These are phyloP conservation scores for Synchiropus splendidus DNA, from an alignment of 2,113 vertebrate genomes.

Conservation along the genomic window DNA sequence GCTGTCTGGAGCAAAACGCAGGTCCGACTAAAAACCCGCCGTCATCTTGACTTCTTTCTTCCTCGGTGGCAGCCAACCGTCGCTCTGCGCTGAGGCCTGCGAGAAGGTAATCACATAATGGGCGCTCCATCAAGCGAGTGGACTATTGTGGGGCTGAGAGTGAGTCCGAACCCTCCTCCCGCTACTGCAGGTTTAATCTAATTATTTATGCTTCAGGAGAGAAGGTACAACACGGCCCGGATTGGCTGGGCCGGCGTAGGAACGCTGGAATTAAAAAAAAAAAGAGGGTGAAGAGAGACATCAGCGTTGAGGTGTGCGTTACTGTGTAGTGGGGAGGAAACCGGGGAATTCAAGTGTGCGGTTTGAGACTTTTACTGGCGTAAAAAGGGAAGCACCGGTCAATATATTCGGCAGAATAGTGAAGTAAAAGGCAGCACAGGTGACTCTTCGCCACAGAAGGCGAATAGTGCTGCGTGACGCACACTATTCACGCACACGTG, in stretches of 20 bases:
- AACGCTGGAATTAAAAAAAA: constrained; percentile 6
- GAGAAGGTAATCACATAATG: constrained; percentile 59
- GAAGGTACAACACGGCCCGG: constrained; percentile 54
- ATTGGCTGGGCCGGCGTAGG: constrained; percentile 1
- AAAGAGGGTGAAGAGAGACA: neutral
- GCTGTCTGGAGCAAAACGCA: no score
- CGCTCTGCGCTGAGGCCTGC: constrained; percentile 9
- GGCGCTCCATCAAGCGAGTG: constrained; percentile 62
- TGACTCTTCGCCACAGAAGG: no score
- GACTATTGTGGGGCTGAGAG: constrained; percentile 46
- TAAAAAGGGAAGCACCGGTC: no score
- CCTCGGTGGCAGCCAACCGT: constrained; percentile 1
- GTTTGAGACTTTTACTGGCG: no score
- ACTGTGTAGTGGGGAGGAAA: constrained; percentile 4
- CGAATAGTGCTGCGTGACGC: no score
- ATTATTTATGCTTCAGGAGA: constrained; percentile 70
- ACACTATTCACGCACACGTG: no score
- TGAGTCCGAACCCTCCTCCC: constrained; percentile 26
- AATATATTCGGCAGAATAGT: no score
- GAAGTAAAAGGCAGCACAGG: no score
- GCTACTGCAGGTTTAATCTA: constrained; percentile 68
- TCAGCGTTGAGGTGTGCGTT: constrained; percentile 18
- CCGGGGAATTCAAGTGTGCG: no score
- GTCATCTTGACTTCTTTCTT: no score
- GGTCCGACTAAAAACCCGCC: no score